A percentile compares a stretch with the other conserved stretches of the same genome.
phyloP scores from a whole-genome alignment of 2,797 vertebrate species.

The Pampus argenteus region DNA sequence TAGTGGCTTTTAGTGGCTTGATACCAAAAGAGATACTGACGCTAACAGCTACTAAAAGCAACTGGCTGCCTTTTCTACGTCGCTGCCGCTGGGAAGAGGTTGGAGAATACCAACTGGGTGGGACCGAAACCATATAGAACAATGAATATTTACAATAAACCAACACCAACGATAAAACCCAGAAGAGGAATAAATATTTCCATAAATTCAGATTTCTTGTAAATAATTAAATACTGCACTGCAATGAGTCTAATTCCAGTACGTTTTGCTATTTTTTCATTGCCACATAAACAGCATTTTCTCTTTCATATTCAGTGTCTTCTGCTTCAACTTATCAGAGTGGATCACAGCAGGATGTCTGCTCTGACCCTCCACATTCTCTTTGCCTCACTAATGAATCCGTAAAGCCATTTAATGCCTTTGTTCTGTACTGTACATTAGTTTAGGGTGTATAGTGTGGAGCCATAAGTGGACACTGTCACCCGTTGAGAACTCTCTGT shows the following conservation, averaged over 20 bases:
- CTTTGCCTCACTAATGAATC: slow-evolving; percentile 9
- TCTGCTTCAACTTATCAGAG: background rate
- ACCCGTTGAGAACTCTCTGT: slow-evolving; percentile 16
- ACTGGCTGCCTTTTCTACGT: background rate
- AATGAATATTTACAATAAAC: background rate
- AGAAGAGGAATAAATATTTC: background rate
- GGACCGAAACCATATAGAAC: background rate
- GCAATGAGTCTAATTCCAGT: background rate
- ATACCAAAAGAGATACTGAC: background rate
- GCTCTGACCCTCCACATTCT: background rate
- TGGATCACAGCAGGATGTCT: background rate
- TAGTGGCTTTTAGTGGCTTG: background rate
- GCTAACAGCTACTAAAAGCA: too few species aligned
- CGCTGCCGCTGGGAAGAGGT: background rate
- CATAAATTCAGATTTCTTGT: background rate
- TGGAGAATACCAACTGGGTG: background rate
- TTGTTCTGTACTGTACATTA: background rate
- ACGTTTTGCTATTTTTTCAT: too few species aligned
- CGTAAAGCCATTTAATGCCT: background rate
- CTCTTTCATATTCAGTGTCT: too few species aligned
- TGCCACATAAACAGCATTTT: too few species aligned
- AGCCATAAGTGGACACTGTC: slow-evolving; percentile 11
- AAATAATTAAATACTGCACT: background rate
- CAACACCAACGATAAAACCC: background rate
- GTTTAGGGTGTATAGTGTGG: background rate